Base-by-base conservation (phyloP, 2,113 vertebrate genomes). In the Cottus gobio region DNA sequence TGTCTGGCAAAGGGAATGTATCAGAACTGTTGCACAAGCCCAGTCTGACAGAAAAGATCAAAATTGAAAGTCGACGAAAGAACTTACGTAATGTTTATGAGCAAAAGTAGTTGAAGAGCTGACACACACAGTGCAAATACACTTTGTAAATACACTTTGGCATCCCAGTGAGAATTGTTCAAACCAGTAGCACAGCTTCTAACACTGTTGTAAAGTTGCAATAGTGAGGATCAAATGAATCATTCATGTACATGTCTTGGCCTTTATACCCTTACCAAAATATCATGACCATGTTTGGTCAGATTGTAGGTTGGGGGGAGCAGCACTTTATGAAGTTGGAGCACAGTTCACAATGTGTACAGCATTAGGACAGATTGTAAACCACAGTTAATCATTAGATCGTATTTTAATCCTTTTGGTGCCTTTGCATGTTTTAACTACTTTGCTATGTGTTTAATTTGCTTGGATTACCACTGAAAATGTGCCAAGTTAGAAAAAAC, bases 1-100 rank as follows among this genome's bases (percentile, higher is more conserved):
- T 34, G 34, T 77, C 37, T 67, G 34, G 70, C 56, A 85, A 31
- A 78, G 70, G 39, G 58, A 80, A 76, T 65, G 39, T 85, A 64
- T 77, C 44, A 66, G 28, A 69, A 37, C 56, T 80, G 50, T 71
- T 58, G 36, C 39, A 75, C 76, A 62, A 64, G 52, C 42, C 3
- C 30, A 39, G 60, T 54, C 12, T 58, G 11, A 69, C 61, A 79
- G 56, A 63, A 68, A 31, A 44, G 18, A 63, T 36, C 24, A 5
- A 37, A 60, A 67, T 66, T n/a, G 31, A 75, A 80, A 72, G 28
- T 13, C 18, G 42, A 28, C 1, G 16, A 62, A 37, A 36, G 12
- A 79, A 48, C 10, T 0, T 76, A 30, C 28, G 39, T n/a, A n/a
- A n/a, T n/a, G n/a, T n/a, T n/a, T n/a, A 56, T 30, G 4, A 67